Evolutionary conservation across 1,140 invertebrate species (phyloP).

Genomic region (Harpegnathos saltator): DNA sequence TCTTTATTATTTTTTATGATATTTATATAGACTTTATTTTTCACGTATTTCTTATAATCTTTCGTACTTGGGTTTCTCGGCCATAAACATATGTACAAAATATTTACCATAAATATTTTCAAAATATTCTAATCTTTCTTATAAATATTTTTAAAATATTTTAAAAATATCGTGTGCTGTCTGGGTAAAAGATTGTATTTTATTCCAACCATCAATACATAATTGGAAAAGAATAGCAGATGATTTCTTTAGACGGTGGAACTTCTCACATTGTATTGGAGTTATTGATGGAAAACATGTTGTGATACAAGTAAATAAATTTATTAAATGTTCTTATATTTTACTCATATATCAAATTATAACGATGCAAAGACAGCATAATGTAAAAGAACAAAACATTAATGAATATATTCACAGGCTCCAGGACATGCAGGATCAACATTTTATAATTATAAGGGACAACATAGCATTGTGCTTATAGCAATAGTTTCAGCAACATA

Average conservation of each 20-base stretch:
- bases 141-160: too few species aligned
- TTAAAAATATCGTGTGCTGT: too few species aligned
- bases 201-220: not conserved
- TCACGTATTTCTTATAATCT: too few species aligned
- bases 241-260: conserved; percentile 9
- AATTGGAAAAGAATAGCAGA: not conserved
- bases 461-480: not conserved
- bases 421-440: not conserved
- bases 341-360: not conserved
- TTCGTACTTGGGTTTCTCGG: too few species aligned
- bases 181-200: not conserved
- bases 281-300: too few species aligned
- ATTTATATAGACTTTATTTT: too few species aligned
- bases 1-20: too few species aligned
- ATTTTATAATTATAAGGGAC: not conserved
- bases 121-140: too few species aligned
- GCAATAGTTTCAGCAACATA: not conserved
- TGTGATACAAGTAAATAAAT: too few species aligned
- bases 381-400: not conserved
- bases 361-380: not conserved
- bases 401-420: not conserved
- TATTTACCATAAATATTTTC: too few species aligned
- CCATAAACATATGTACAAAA: too few species aligned
- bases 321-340: too few species aligned
- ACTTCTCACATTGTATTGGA: conserved; percentile 9